Evolutionary conservation across 2,888 invertebrate genomes (phyloP).

Genomic region (Catocala nupta): DNA sequence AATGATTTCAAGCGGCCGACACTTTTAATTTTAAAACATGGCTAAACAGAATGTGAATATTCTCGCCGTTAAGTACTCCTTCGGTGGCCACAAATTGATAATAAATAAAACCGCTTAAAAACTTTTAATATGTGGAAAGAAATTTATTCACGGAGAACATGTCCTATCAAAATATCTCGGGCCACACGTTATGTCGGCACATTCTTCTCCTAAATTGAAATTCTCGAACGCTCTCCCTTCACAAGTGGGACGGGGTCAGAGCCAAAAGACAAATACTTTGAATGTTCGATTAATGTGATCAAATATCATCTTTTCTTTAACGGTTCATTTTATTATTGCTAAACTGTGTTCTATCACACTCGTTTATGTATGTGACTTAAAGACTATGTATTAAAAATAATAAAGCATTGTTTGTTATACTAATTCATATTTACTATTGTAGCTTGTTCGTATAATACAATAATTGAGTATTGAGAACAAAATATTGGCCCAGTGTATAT

Average conservation of each 20-base stretch:
- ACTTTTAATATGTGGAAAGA: constrained; percentile 85
- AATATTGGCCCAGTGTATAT: too few species aligned
- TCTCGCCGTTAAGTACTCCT: constrained; percentile 27
- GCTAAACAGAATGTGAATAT: constrained; percentile 36
- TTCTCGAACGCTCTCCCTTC: constrained; percentile 85
- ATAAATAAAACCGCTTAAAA: constrained; percentile 81
- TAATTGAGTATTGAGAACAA: too few species aligned
- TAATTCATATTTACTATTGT: too few species aligned
- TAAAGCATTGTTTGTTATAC: too few species aligned
- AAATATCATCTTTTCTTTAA: constrained; percentile 73
- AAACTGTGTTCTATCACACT: too few species aligned
- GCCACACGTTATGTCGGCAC: constrained; percentile 87
- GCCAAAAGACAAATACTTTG: constrained; percentile 85
- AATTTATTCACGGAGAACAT: constrained; percentile 87
- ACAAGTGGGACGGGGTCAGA: constrained; percentile 80
- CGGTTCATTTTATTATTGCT: constrained; percentile 37
- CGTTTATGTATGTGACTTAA: too few species aligned
- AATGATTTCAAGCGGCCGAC: background rate
- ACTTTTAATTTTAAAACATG: constrained; percentile 11
- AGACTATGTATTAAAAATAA: too few species aligned
- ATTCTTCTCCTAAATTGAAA: constrained; percentile 88
- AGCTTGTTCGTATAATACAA: too few species aligned
- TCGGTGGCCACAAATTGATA: constrained; percentile 55
- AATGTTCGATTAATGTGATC: constrained; percentile 84
- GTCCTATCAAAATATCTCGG: constrained; percentile 88